Evolutionary conservation across 2,113 vertebrate genomes (phyloP).

Genomic region (Nycticryphes semicollaris): DNA sequence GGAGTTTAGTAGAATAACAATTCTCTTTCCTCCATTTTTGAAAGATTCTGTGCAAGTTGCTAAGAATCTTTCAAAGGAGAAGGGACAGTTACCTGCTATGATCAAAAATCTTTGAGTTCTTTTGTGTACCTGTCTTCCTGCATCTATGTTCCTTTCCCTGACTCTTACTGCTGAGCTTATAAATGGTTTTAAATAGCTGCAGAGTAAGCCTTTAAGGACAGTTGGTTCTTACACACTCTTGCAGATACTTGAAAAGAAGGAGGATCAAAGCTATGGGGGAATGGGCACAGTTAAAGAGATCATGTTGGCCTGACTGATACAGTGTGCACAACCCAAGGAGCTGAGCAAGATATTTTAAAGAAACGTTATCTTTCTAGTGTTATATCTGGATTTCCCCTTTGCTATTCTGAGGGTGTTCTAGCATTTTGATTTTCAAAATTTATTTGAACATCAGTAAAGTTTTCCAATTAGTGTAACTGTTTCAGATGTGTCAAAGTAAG

Average conservation of each 20-base stretch:
- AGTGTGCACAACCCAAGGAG: background rate
- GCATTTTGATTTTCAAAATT: background rate
- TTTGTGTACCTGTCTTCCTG: background rate
- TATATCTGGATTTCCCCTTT: background rate
- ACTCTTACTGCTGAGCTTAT: background rate
- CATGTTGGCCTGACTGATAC: background rate
- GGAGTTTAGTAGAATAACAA: background rate
- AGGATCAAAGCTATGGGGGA: background rate
- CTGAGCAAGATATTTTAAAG: background rate
- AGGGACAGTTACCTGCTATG: background rate
- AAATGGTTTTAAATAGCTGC: background rate
- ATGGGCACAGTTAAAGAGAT: background rate
- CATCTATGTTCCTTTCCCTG: background rate
- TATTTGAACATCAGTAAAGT: accelerated
- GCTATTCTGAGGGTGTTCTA: background rate
- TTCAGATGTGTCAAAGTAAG: background rate
- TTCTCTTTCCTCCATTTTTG: background rate
- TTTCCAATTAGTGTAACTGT: background rate
- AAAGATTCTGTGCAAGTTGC: background rate
- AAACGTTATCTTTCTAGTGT: background rate
- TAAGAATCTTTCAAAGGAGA: background rate
- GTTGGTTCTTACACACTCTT: background rate
- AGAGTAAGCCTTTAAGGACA: background rate
- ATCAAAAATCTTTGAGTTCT: background rate
- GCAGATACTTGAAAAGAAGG: background rate